Percentiles rank a stretch among this genome's conserved stretches.
Evolutionary conservation across 2,888 invertebrate genomes (phyloP).

Genomic region (Steromphala cineraria): DNA sequence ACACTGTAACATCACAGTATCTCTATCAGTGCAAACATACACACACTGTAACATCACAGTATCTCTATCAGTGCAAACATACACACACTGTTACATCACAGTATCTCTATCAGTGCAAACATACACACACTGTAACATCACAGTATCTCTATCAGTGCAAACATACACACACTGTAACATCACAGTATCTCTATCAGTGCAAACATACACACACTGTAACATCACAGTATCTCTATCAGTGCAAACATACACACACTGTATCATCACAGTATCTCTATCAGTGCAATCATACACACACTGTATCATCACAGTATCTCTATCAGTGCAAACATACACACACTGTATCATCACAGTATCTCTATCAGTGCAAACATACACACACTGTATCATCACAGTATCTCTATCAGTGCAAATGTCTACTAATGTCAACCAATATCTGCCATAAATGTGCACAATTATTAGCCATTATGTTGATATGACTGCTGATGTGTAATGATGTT

Average conservation of each 20-base stretch:
- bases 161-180: neutral
- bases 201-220: constrained; percentile 3
- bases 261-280: neutral
- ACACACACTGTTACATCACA: neutral
- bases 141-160: neutral
- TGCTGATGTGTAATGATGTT: no score
- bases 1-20: neutral
- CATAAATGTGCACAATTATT: no score
- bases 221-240: neutral
- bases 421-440: no score
- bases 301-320: neutral
- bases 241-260: neutral
- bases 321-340: neutral
- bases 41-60: neutral
- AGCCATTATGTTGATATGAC: no score
- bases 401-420: no score
- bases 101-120: neutral
- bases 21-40: neutral
- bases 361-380: neutral
- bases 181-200: no score
- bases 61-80: neutral
- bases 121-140: neutral
- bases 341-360: neutral
- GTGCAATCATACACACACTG: neutral
- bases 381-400: neutral